Base-by-base conservation (phyloP, 53 echinoderm and acorn worm species). In the Holothuria leucospilota region DNA sequence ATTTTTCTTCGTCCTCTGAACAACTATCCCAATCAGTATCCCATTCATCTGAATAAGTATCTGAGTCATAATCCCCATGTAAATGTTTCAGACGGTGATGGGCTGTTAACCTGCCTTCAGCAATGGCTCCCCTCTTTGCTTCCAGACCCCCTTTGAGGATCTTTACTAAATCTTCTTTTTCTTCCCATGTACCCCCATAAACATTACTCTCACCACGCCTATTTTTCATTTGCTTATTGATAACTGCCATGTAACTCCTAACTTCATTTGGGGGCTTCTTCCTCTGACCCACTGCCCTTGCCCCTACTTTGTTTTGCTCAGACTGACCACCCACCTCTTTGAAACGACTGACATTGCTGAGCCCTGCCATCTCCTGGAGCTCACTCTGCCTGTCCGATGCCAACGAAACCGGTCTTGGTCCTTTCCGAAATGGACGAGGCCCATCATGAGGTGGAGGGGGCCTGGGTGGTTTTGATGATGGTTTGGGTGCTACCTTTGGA, bases 1-100 rank as follows among this genome's bases (percentile, higher is more conserved):
- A 67, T 13, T 67, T 64, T 29, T 26, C 18, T 28, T 80, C 38
- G 16, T 80, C 80, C 53, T 80, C 80, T 2, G 80, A 80, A 20
- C 61, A 20, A 30, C 80, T 66, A 46, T 83, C 84, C 84, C 84
- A 83, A 29, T 83, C 84, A 39, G 84, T 83, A 46, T 83, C 84
- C 84, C 84, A 83, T 15, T 83, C 84, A 83, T 83, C 84, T 11
- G 84, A 83, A 25, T 67, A 83, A 15, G 53, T 24, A 64, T 83
- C 84, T 2, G 75, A 75, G 34, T 80, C 80, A 5, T 80, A 58
- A 13, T 80, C 61, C 26, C 28, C 13, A 38, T 38, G 30, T 20
- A 25, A 26, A 26, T 24, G 27, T 14, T 39, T 72, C 75, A 24
- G 25, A 49, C 25, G 49, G 75, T 49, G 75, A 59, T 51, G 1